phyloP scores from a whole-genome alignment of 2,888 invertebrate genomes.

The Tethea ocularis region DNA sequence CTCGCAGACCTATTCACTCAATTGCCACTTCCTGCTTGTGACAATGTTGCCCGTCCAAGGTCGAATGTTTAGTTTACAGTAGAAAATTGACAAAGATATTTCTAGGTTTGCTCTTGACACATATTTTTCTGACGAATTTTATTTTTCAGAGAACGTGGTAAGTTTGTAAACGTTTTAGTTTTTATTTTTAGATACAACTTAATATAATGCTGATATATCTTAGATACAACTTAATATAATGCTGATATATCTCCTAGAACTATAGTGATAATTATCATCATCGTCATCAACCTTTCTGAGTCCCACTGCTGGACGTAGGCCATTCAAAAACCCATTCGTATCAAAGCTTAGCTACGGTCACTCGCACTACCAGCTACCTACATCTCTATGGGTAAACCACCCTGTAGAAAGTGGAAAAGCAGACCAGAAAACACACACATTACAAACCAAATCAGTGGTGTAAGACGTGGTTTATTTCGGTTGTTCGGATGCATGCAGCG shows the following conservation, averaged over 20 bases:
- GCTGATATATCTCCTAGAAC: too few species aligned
- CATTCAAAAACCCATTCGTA: too few species aligned
- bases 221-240: too few species aligned
- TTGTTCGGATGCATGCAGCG: slow-evolving; percentile 14
- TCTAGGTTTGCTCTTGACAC: slow-evolving; percentile 12
- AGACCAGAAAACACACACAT: slow-evolving; percentile 19
- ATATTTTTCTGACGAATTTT: neutral
- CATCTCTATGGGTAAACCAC: too few species aligned
- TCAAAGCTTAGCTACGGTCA: too few species aligned
- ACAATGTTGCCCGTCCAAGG: slow-evolving; percentile 66
- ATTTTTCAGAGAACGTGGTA: neutral
- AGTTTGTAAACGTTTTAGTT: neutral
- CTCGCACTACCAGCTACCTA: too few species aligned
- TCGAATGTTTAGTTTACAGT: slow-evolving; percentile 36
- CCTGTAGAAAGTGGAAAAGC: neutral
- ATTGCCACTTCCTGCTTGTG: slow-evolving; percentile 67
- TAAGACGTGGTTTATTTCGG: slow-evolving; percentile 32
- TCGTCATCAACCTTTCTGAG: too few species aligned
- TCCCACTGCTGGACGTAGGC: too few species aligned
- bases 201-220: too few species aligned
- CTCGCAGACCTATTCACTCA: slow-evolving; percentile 63
- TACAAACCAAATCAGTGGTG: slow-evolving; percentile 29
- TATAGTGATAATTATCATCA: too few species aligned
- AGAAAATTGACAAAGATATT: slow-evolving; percentile 7
- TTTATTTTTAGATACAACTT: too few species aligned